A percentile compares a stretch with the other conserved stretches of the same genome.
phyloP scores from a whole-genome alignment of 2,797 vertebrate species.

The Rhinella marina region DNA sequence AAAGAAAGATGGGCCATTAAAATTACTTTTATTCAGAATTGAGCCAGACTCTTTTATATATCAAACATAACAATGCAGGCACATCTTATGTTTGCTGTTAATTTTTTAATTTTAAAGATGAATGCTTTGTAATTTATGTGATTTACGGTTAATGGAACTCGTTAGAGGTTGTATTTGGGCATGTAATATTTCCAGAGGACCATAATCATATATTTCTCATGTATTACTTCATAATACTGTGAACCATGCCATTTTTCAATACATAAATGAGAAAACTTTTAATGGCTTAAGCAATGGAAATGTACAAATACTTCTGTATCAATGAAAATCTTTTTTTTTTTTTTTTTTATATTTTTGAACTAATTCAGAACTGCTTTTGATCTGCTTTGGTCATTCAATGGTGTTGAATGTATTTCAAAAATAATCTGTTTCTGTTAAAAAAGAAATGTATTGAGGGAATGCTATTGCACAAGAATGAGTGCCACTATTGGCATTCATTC shows the following conservation, averaged over 20 bases:
- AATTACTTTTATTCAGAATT: constrained; percentile 50
- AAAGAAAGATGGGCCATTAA: constrained; percentile 28
- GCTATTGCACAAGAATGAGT: not conserved
- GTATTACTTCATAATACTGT: constrained; percentile 16
- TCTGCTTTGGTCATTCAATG: not conserved
- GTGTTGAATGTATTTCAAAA: not conserved
- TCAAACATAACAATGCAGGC: constrained; percentile 11
- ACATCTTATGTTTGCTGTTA: constrained; percentile 31
- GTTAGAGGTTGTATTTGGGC: constrained; percentile 27
- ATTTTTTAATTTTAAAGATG: constrained; percentile 43
- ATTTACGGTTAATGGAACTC: constrained; percentile 39
- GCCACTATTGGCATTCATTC: not conserved
- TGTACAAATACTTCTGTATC: not conserved
- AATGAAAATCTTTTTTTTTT: too few relatives aligned
- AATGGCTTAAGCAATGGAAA: not conserved
- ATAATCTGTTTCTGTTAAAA: not conserved
- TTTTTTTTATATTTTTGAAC: too few relatives aligned
- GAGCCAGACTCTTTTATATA: constrained; percentile 38
- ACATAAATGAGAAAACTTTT: constrained; percentile 21
- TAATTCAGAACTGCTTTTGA: not conserved
- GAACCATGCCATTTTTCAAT: constrained; percentile 7
- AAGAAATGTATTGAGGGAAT: too few relatives aligned
- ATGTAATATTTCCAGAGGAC: constrained; percentile 31
- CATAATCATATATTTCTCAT: constrained; percentile 12
- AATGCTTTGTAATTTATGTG: constrained; percentile 44